Evolutionary conservation across 2,888 invertebrate species (phyloP).

Genomic region (Drosophila monieri): DNA sequence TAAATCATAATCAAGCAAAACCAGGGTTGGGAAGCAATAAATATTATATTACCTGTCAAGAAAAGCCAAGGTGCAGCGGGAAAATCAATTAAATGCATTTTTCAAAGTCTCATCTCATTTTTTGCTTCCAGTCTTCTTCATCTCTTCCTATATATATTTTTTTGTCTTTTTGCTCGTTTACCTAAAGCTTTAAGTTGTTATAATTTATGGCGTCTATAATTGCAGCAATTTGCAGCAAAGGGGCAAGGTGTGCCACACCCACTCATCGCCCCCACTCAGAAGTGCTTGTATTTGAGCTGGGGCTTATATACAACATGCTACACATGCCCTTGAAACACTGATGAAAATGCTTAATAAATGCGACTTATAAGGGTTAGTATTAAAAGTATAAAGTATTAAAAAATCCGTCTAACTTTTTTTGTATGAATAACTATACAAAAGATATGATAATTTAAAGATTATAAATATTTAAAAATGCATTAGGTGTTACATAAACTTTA

Average conservation of each 20-base stretch:
- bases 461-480: no score
- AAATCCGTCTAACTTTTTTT: no score
- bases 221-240: constrained; percentile 67
- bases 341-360: not conserved
- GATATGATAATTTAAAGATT: no score
- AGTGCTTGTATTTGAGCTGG: constrained; percentile 53
- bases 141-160: constrained; percentile 8
- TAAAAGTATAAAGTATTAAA: not conserved
- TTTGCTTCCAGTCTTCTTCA: not conserved
- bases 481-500: no score
- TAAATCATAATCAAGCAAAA: constrained; percentile 30
- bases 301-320: constrained; percentile 50
- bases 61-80: constrained; percentile 40
- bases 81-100: constrained; percentile 75
- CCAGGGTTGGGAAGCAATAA: constrained; percentile 19
- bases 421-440: no score
- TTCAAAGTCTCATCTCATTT: constrained; percentile 30
- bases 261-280: constrained; percentile 2
- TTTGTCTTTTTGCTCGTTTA: constrained; percentile 33
- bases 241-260: constrained; percentile 5
- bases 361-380: not conserved
- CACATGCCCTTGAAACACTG: constrained; percentile 20
- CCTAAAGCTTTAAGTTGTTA: constrained; percentile 50
- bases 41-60: constrained; percentile 25
- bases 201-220: constrained; percentile 79